phyloP scores from a whole-genome alignment of 2,113 vertebrate species.

The Labeo catla region DNA sequence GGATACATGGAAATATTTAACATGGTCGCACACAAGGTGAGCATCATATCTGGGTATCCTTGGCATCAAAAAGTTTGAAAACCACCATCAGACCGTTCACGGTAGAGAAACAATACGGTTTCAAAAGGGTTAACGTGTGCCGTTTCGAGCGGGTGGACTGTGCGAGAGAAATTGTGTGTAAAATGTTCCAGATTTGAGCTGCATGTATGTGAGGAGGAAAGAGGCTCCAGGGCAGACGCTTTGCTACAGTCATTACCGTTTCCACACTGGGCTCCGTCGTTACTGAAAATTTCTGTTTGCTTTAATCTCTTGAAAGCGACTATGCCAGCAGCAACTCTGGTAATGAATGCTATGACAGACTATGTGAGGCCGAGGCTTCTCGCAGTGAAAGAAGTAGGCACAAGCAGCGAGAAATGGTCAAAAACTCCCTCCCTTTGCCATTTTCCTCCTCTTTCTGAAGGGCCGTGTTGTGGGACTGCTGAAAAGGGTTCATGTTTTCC shows the following conservation, averaged over 20 bases:
- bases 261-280: slow-evolving; percentile 7
- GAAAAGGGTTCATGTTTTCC: slow-evolving; percentile 36
- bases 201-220: neutral
- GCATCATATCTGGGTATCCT: neutral
- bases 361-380: slow-evolving; percentile 4
- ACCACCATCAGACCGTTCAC: neutral
- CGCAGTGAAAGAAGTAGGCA: neutral
- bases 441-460: slow-evolving; percentile 5
- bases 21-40: neutral
- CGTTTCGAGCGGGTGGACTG: slow-evolving; percentile 5
- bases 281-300: slow-evolving; percentile 52
- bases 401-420: neutral
- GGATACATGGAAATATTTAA: neutral
- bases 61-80: neutral
- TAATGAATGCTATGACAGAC: slow-evolving; percentile 29
- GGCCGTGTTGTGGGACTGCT: neutral
- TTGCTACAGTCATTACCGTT: slow-evolving; percentile 50
- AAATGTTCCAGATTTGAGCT: slow-evolving; percentile 44
- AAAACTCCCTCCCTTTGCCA: slow-evolving; percentile 1
- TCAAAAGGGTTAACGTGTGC: slow-evolving; percentile 42
- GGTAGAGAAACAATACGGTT: neutral
- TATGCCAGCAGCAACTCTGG: slow-evolving; percentile 41
- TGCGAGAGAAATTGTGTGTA: slow-evolving; percentile 51
- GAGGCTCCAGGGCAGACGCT: slow-evolving; percentile 24
- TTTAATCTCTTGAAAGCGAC: slow-evolving; percentile 41